Percentiles rank a stretch among this genome's conserved stretches.
phyloP scores from a whole-genome alignment of 1,140 invertebrate species.

The Triops cancriformis region DNA sequence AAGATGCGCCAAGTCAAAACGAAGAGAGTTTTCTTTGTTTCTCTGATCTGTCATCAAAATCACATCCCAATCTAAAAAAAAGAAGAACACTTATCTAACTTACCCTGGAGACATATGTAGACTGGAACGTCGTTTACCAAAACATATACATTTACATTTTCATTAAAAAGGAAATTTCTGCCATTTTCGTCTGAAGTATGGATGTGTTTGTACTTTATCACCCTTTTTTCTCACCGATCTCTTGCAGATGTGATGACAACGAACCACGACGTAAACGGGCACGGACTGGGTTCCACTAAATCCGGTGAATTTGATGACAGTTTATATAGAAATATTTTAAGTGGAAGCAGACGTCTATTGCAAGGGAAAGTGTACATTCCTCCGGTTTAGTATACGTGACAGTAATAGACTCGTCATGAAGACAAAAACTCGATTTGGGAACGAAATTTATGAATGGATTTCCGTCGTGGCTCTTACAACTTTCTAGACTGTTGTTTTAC shows the following conservation, averaged over 20 bases:
- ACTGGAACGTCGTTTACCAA: background rate
- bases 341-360: background rate
- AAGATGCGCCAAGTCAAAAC: background rate
- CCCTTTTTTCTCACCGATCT: background rate
- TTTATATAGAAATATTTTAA: background rate
- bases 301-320: background rate
- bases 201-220: background rate
- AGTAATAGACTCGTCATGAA: background rate
- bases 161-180: background rate
- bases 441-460: no score
- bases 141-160: constrained; percentile 14
- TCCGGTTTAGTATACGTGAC: background rate
- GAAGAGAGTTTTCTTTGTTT: background rate
- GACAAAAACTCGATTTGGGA: no score
- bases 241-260: background rate
- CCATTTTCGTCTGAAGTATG: background rate
- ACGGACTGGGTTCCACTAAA: constrained; percentile 1
- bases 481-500: no score
- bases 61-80: background rate
- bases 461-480: no score
- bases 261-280: background rate
- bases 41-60: background rate
- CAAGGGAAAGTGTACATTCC: background rate
- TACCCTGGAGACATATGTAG: background rate
- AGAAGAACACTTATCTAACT: background rate